Evolutionary conservation across 1,140 invertebrate genomes (phyloP).

Genomic region (Leptonema lineaticorne): DNA sequence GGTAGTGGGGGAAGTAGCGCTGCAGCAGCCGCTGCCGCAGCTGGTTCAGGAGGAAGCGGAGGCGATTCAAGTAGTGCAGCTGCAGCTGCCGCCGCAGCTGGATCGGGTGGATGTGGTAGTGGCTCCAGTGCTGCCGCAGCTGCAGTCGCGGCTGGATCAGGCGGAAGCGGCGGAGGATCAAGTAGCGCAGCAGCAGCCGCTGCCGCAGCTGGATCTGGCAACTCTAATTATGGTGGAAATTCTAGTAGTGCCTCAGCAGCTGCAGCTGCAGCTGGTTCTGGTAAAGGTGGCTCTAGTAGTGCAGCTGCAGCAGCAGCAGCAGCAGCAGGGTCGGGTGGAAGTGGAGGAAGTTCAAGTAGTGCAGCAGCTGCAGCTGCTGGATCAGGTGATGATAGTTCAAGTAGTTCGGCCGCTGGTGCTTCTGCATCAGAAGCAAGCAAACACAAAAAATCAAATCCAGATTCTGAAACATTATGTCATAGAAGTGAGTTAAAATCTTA

Average conservation of each 20-base stretch:
- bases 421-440: not conserved
- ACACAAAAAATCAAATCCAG: too few species aligned
- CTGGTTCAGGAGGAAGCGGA: slow-evolving; percentile 44
- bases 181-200: slow-evolving; percentile 6
- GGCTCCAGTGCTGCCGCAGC: not conserved
- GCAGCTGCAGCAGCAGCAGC: not conserved
- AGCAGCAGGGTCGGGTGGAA: not conserved
- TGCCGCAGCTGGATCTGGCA: not conserved
- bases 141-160: not conserved
- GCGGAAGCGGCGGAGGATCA: not conserved
- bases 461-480: too few species aligned
- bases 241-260: not conserved
- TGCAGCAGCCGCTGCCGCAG: slow-evolving; percentile 46
- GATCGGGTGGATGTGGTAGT: not conserved
- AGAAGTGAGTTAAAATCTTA: too few species aligned
- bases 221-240: not conserved
- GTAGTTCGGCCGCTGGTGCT: not conserved
- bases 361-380: not conserved
- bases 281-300: not conserved
- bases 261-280: not conserved
- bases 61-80: slow-evolving; percentile 40
- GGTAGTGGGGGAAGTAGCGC: slow-evolving; percentile 38
- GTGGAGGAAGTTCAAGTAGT: not conserved
- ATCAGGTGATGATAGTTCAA: not conserved
- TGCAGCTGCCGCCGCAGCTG: slow-evolving; percentile 5